Conservation (phyloP, 2,888 invertebrate genomes). For the Mimumesa dahlbomi region DNA sequence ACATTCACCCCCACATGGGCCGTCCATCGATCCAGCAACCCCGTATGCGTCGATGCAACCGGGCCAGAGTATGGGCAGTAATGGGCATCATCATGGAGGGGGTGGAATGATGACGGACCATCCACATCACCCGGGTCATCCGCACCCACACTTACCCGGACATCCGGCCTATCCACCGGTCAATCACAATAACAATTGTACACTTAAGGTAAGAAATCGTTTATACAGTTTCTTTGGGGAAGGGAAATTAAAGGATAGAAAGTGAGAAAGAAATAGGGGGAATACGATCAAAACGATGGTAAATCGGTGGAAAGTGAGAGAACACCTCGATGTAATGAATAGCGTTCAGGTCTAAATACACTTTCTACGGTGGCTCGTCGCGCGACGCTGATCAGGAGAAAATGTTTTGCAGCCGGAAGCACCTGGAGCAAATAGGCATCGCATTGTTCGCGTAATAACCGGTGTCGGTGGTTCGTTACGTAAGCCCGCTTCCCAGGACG, state of each 20-base stretch:
- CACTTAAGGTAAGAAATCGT: constrained; percentile 74
- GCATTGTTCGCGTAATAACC: constrained; percentile 57
- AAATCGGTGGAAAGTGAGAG: too few species aligned
- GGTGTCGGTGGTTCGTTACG: constrained; percentile 37
- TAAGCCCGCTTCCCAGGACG: constrained; percentile 22
- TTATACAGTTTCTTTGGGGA: too few species aligned
- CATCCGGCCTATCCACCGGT: constrained; percentile 78
- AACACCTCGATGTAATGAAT: too few species aligned
- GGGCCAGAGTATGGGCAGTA: constrained; percentile 75
- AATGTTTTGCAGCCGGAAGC: constrained; percentile 64
- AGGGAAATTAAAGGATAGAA: too few species aligned
- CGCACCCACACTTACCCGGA: constrained; percentile 82
- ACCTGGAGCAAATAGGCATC: constrained; percentile 42
- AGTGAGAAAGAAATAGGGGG: too few species aligned
- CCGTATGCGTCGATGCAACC: constrained; percentile 69
- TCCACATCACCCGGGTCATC: constrained; percentile 81
- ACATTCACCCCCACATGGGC: constrained; percentile 77
- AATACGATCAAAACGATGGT: too few species aligned
- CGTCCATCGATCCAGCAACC: constrained; percentile 70
- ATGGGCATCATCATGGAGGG: constrained; percentile 77
- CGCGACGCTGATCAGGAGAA: constrained; percentile 71
- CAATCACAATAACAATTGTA: constrained; percentile 82
- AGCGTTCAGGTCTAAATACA: too few species aligned
- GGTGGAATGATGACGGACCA: constrained; percentile 78
- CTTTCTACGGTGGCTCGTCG: constrained; percentile 69